Evolutionary conservation across 1,140 invertebrate genomes (phyloP).

Genomic region (Drosophila asahinai): DNA sequence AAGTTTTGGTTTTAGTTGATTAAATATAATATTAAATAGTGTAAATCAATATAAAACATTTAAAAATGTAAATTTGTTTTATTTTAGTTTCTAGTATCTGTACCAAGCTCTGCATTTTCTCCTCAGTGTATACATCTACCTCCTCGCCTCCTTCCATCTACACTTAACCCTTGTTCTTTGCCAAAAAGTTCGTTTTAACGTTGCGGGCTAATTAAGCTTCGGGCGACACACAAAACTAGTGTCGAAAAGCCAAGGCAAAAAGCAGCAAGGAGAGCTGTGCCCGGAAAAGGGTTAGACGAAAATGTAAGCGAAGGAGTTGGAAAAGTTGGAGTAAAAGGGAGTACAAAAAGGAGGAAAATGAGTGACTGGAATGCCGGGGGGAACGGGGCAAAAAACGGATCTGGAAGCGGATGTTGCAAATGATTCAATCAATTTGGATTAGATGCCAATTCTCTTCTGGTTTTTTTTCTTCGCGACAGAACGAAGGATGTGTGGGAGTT

Average conservation of each 20-base stretch:
- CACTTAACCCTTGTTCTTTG: slow-evolving; percentile 9
- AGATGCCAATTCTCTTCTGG: slow-evolving; percentile 7
- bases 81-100: too few relatives aligned
- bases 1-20: too few relatives aligned
- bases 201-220: slow-evolving; percentile 38
- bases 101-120: background rate
- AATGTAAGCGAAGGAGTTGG: background rate
- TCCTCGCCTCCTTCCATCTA: background rate
- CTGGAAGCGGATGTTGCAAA: slow-evolving; percentile 47
- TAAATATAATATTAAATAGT: background rate
- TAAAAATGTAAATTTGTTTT: too few relatives aligned
- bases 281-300: slow-evolving; percentile 15
- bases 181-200: slow-evolving; percentile 25
- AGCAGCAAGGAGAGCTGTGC: slow-evolving; percentile 3
- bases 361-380: background rate
- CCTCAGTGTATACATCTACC: background rate
- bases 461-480: slow-evolving; percentile 4
- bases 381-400: background rate
- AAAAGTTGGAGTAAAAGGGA: background rate
- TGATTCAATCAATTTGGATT: slow-evolving; percentile 50
- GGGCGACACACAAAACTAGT: slow-evolving; percentile 29
- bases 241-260: slow-evolving; percentile 36
- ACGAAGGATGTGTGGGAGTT: slow-evolving; percentile 7
- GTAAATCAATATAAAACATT: too few relatives aligned
- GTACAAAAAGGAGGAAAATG: background rate